These are phyloP conservation scores for Tokudaia tokunoshimensis DNA, from an alignment of 2,797 vertebrate genomes.

Conservation along the genomic window DNA sequence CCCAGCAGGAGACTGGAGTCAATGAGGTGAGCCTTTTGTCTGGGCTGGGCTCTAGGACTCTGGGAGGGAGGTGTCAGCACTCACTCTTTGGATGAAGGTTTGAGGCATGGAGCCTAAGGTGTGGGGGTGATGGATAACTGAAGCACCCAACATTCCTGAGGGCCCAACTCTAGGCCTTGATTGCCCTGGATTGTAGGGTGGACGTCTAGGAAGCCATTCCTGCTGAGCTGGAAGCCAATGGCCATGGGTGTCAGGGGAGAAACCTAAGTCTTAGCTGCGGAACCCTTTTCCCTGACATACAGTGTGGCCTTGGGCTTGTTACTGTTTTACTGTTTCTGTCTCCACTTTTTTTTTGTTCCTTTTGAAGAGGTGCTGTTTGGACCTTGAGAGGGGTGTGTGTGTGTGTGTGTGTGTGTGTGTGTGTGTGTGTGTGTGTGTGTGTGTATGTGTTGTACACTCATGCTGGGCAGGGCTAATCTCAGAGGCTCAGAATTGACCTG, in stretches of 20 bases:
- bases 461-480: neutral
- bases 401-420: neutral
- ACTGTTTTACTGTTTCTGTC: neutral
- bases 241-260: neutral
- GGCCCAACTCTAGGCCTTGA: neutral
- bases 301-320: neutral
- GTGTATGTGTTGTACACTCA: neutral
- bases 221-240: neutral
- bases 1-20: neutral
- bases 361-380: neutral
- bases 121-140: neutral
- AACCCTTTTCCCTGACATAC: neutral
- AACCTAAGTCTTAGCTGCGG: neutral
- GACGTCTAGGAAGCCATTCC: neutral
- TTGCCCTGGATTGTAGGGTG: neutral
- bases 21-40: constrained; percentile 69
- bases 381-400: neutral
- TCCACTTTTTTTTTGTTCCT: neutral
- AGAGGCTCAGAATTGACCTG: constrained; percentile 1
- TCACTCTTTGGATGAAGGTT: neutral
- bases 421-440: neutral
- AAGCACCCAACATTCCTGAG: neutral
- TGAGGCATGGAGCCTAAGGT: neutral
- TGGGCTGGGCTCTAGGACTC: neutral
- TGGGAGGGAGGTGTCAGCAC: neutral